Base-by-base conservation (phyloP, 2,113 vertebrate species). In the Notarius lentiginosus region DNA sequence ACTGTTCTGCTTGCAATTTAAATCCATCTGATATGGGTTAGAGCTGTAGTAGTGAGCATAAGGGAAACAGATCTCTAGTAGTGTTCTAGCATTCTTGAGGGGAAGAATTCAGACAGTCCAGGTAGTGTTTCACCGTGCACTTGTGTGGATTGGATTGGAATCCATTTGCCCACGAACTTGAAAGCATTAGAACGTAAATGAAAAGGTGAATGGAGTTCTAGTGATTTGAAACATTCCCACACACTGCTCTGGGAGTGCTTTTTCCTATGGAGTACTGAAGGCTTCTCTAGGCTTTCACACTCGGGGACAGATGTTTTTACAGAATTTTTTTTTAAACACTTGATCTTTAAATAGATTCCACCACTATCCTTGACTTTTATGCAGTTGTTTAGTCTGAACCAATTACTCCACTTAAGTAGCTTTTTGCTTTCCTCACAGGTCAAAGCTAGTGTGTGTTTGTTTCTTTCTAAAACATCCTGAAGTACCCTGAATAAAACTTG, bases 1-100 rank as follows among this genome's bases (percentile, higher is more conserved):
- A 92, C 92, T 80, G 90, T 91, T 94, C 92, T 94, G 93, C 93
- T 94, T 86, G 79, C 91, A 92, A 91, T 94, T 93, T 91, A 92
- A 91, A 84, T 90, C 91, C 90, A 93, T 94, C 91, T 93, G 92
- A 95, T 92, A 88, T 88, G 87, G 88, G 83, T 94, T 93, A 92
- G 91, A 86, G 4, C 12, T 88, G 60, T 84, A 70, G 82, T 72
- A 79, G 76, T 73, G 80, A 85, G 63, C 88, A 72, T 72, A 56
- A 88, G 84, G 70, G 41, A 72, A 84, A 56, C 86, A 68, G 89
- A 84, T 84, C 76, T 81, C 10, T 10, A 58, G 17, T 56, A 60
- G 79, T 61, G 65, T 65, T 73, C 7, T 70, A 15, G 61, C 53
- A 56, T 34, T 76, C 55, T 51, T 53, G 17, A 61, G 17, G 53